Evolutionary conservation across 2,888 invertebrate genomes (phyloP), one percentile per base, ranked within the genome.

Genomic region (Agonopterix arenella): DNA sequence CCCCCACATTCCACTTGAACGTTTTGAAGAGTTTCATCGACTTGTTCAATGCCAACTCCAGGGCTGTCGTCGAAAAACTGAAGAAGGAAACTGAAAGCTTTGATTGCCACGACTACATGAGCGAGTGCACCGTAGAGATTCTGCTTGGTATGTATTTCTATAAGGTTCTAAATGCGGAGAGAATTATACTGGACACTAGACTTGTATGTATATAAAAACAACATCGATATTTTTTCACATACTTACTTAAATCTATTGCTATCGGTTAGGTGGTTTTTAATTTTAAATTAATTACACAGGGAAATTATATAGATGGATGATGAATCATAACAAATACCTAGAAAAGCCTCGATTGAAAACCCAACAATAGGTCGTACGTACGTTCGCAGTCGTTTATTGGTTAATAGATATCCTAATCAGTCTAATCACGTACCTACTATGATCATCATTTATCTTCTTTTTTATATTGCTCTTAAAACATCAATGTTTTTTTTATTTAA

Each of bases 1-100:
- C 96, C 8, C 96, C 96, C 45, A 96, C 96, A 56, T 96, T 96
- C 93, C 96, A 96, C 73, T 89, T 96, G 80, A 96, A 96, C 79
- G 95, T 96, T 1, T 84, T 96, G 62, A 96, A 96, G 89, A 94
- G 95, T 62, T 96, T 96, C 86, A 94, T 96, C 66, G 94, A 95
- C 69, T 86, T 96, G 38, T 96, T 96, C 89, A 96, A 96, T 72
- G 94, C 93, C 55, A 96, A 96, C 84, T 95, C 95, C 44, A 90
- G 91, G 45, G 91, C 93, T 50, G 94, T 95, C 4, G 94, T 95
- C 4, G 91, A 92, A 52, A 94, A 93, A 69, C 83, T 95, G 77
- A 91, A 92, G 75, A 92, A 92, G 62, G 94, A 94, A 76, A 77
- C 89, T 48, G 93, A 93, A 59, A 91, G 90, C 48, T 95, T 95